phyloP scores from a whole-genome alignment of 2,797 vertebrate species.

The Propithecus deckenii region DNA sequence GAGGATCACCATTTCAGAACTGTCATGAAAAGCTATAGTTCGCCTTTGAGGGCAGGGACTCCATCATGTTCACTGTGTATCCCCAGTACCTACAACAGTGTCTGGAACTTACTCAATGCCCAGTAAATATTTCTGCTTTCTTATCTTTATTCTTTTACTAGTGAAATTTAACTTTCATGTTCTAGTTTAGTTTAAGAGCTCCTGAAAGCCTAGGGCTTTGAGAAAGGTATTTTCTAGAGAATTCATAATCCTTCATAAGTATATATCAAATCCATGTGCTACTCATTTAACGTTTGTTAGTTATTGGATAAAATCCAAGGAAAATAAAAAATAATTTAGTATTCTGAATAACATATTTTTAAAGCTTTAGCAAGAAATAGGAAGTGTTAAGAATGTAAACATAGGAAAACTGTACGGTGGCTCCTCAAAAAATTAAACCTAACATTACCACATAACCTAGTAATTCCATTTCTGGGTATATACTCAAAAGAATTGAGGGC shows the following conservation, averaged over 20 bases:
- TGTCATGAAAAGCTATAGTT: background rate
- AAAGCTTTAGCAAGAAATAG: background rate
- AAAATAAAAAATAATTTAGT: background rate
- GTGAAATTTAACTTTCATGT: background rate
- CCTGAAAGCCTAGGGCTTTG: background rate
- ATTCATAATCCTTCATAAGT: background rate
- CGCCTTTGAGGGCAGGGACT: background rate
- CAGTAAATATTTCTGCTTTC: background rate
- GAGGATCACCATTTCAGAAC: background rate
- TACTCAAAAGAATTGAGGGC: background rate
- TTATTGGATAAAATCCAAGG: background rate
- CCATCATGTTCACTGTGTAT: background rate
- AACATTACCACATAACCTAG: background rate
- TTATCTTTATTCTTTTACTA: background rate
- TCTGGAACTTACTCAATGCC: background rate
- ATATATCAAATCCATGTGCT: background rate
- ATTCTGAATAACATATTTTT: constrained; percentile 16
- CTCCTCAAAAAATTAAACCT: background rate
- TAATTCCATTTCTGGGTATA: background rate
- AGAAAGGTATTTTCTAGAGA: constrained; percentile 18
- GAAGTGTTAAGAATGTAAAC: background rate
- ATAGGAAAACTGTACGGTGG: background rate
- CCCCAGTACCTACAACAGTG: background rate
- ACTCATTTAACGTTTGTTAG: background rate
- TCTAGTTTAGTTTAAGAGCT: background rate